phyloP scores from a whole-genome alignment of 30 jellyfish, hydroid and myxozoan genomes.

The Hydra vulgaris region DNA sequence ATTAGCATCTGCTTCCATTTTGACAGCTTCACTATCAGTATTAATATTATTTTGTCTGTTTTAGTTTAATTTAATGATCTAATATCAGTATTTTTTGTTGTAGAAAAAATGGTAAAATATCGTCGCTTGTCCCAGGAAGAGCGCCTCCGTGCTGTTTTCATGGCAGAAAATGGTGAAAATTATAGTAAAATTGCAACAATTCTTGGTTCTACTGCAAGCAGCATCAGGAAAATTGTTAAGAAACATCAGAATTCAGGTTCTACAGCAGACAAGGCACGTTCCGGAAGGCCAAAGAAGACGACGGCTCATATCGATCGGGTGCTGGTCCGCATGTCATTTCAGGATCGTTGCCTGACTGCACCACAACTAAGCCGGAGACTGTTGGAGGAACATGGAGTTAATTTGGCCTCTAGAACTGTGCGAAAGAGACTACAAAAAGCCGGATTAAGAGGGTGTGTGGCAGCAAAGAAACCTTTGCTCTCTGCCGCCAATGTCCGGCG shows the following conservation, averaged over 20 bases:
- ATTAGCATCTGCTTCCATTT: not conserved
- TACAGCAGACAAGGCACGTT: not conserved
- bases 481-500: conserved; percentile 5
- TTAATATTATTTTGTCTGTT: not conserved
- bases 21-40: not conserved
- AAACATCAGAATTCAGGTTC: not conserved
- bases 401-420: conserved; percentile 12
- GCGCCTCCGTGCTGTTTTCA: not conserved
- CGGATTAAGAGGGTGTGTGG: conserved; percentile 25
- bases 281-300: not conserved
- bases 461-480: conserved; percentile 11
- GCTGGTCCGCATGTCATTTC: not conserved
- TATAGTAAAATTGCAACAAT: not conserved
- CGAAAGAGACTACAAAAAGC: conserved; percentile 23
- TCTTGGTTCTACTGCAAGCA: not conserved
- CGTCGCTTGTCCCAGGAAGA: not conserved
- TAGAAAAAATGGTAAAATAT: not conserved
- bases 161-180: not conserved
- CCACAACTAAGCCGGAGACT: not conserved
- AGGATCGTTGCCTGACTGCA: not conserved
- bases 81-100: not conserved
- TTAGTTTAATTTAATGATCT: not conserved
- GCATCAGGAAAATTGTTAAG: not conserved
- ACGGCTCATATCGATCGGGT: not conserved
- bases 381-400: conserved; percentile 2